Evolutionary conservation across 2,888 invertebrate genomes (phyloP), one percentile per base, ranked within the genome.

Genomic region (Drosophila histrio): DNA sequence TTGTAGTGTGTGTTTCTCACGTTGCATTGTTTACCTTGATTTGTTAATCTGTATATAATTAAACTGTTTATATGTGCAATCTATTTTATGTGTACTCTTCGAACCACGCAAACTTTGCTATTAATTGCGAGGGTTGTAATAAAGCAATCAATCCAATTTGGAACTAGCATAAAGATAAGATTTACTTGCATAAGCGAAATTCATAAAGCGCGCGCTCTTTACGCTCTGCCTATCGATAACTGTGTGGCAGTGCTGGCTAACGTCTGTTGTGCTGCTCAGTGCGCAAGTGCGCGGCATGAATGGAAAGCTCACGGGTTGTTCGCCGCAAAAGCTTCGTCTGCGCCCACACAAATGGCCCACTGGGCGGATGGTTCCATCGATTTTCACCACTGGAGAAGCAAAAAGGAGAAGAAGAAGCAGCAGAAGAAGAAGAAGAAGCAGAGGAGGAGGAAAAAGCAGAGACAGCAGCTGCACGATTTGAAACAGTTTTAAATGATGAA

Each of bases 341-440:
- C 59, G 60, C 71, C 60, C 59, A 44, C 74, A 68, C 74, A 71
- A 57, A 60, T 58, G 36, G 19, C 54, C 54, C 47, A 46, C 30
- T 44, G 30, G 43, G 41, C 50, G 50, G 53, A 53, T 39, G 53
- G 36, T 34, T 57, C 64, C 80, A 82, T 82, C 81, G 82, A 82
- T 82, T 82, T 82, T 82, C 86, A 80, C 77, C 84, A 81, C 75
- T 75, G 66, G 46, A 57, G 56, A 34, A 39, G 62, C 9, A 44
- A 39, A 56, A 32, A 65, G 50, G n/a, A 50, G 26, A 9, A 39
- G 24, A 6, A 49, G 34, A 6, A 15, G 49, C 8, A 41, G 34
- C 13, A 34, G 13, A 13, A 36, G 22, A 19, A 7, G 28, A 47
- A 7, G n/a, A 9, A 46, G 21, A 15, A 36, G 36, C 17, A 17